phyloP scores from a whole-genome alignment of 2,797 vertebrate species.

The Falco concolor region DNA sequence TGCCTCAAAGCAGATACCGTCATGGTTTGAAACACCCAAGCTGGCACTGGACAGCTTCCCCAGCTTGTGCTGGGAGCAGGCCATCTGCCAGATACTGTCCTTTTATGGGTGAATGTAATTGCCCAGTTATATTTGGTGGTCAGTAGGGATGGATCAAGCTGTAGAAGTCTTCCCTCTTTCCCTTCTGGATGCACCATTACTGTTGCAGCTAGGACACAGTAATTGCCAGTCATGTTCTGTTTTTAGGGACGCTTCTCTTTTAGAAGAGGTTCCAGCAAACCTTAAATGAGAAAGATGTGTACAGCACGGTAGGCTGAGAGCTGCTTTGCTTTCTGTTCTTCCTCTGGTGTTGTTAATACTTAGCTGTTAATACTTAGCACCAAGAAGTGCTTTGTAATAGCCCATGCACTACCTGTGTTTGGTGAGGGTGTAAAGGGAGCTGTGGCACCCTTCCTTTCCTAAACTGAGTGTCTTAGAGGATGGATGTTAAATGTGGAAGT shows the following conservation, averaged over 20 bases:
- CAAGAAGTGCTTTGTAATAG: background rate
- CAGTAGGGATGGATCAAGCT: background rate
- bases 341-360: background rate
- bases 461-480: background rate
- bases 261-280: background rate
- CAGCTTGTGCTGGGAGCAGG: background rate
- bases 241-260: background rate
- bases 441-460: background rate
- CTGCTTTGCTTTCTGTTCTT: background rate
- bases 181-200: background rate
- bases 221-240: background rate
- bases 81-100: background rate
- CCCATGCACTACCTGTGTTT: background rate
- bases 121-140: background rate
- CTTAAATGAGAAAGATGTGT: background rate
- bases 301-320: background rate
- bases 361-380: background rate
- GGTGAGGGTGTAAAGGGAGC: background rate
- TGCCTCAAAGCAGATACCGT: background rate
- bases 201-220: background rate
- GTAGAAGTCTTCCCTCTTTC: background rate
- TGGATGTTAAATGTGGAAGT: background rate
- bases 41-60: background rate
- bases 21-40: background rate
- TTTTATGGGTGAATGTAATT: background rate